Evolutionary conservation across 1,140 invertebrate species (phyloP), one percentile per base, ranked within the genome.

Genomic region (Calycopis cecrops): DNA sequence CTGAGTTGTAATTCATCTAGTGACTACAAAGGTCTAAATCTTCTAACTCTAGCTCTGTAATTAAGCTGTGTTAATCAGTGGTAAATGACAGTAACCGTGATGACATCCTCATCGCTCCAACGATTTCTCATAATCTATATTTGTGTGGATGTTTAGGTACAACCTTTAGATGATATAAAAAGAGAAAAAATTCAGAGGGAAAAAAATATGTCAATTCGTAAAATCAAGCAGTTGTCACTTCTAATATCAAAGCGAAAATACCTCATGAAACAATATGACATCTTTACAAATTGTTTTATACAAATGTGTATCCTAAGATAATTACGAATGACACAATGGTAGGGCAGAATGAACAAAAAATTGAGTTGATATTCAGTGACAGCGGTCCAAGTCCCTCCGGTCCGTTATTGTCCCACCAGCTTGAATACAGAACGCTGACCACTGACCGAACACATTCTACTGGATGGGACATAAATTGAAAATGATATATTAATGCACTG

Each of bases 291-390:
- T 28, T 28, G 21, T 28, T 16, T 17, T 16, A 44, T 44, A 44
- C 17, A 16, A 33, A 33, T 42, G 14, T 53, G 38, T 40, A 53
- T 28, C 42, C 52, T 16, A n/a, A 53, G 40, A 59, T 65, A 67
- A 76, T 76, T 69, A 73, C 55, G 48, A 55, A 53, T 57, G 48
- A 55, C 35, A 49, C 49, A 48, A 61, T 47, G 42, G 52, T 53
- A 56, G 56, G 60, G 56, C 62, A 49, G 17, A 38, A 54, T 34
- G 48, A 53, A 62, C 54, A 67, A 73, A 76, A 73, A 69, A 67
- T 60, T 52, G 62, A 67, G 72, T 79, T 75, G 64, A 79, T 76
- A 75, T 79, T 79, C 69, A 72, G 76, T 71, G 76, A 79, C 73
- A 76, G 73, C 55, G 52, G 59, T 54, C 48, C 48, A 28, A 57